Conservation (phyloP, 2,888 invertebrate species). For the Actias luna region DNA sequence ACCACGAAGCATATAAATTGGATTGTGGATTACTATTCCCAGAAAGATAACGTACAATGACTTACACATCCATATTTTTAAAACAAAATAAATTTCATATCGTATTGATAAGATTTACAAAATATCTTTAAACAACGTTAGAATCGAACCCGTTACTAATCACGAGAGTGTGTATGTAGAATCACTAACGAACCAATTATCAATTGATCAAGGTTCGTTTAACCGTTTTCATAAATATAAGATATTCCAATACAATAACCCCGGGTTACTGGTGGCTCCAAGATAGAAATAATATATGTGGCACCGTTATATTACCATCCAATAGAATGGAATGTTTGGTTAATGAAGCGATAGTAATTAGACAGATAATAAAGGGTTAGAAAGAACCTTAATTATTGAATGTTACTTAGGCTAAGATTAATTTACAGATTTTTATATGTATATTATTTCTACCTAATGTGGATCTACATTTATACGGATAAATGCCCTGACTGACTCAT, state of each 20-base stretch:
- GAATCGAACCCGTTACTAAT: constrained; percentile 7
- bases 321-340: not conserved
- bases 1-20: too few relatives aligned
- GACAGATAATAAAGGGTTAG: not conserved
- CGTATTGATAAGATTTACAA: not conserved
- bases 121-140: not conserved
- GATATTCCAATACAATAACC: not conserved
- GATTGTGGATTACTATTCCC: too few relatives aligned
- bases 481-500: too few relatives aligned
- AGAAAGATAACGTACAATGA: too few relatives aligned
- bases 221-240: constrained; percentile 17
- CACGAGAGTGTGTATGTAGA: not conserved
- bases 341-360: constrained; percentile 6
- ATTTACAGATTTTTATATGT: not conserved
- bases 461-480: not conserved
- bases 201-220: constrained; percentile 23
- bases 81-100: not conserved
- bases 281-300: not conserved
- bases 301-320: not conserved
- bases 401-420: not conserved
- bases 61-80: too few relatives aligned
- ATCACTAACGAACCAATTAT: constrained; percentile 20
- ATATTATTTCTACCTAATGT: not conserved
- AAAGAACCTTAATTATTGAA: not conserved
- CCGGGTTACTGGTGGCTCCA: not conserved